Evolutionary conservation across 2,113 vertebrate genomes (phyloP).

Genomic region (Coptodon rendalli): DNA sequence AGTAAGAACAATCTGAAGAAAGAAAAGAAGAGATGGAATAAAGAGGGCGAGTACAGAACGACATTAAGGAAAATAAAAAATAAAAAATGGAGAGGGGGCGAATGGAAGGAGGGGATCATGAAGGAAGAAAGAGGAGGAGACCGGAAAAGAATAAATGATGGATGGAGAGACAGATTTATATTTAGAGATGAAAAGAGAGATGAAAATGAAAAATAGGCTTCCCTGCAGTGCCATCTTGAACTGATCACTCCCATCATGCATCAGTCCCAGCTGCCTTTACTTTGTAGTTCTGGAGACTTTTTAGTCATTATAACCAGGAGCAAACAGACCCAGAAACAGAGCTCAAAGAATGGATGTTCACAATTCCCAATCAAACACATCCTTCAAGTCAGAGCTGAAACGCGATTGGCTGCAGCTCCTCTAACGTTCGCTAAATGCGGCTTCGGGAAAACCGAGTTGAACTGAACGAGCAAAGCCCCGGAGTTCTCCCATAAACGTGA

Average conservation of each 20-base stretch:
- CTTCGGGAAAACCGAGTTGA: neutral
- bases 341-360: neutral
- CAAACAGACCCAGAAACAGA: neutral
- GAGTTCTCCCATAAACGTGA: neutral
- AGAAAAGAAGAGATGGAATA: too few species aligned
- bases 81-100: neutral
- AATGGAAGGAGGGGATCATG: neutral
- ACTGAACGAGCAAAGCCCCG: neutral
- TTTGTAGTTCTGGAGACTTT: slow-evolving; percentile 17
- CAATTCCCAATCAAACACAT: neutral
- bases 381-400: neutral
- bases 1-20: neutral
- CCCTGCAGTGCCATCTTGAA: slow-evolving; percentile 44
- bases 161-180: slow-evolving; percentile 34
- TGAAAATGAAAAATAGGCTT: slow-evolving; percentile 28
- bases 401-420: neutral
- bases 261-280: slow-evolving; percentile 37
- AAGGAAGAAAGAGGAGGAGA: neutral
- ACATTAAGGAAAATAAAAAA: neutral
- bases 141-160: slow-evolving; percentile 14
- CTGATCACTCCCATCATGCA: slow-evolving; percentile 40
- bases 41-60: neutral
- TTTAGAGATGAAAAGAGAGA: slow-evolving; percentile 44
- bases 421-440: neutral
- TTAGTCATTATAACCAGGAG: slow-evolving; percentile 5